Base-by-base conservation (phyloP, 2,797 vertebrate genomes). In the Sciaenops ocellatus region DNA sequence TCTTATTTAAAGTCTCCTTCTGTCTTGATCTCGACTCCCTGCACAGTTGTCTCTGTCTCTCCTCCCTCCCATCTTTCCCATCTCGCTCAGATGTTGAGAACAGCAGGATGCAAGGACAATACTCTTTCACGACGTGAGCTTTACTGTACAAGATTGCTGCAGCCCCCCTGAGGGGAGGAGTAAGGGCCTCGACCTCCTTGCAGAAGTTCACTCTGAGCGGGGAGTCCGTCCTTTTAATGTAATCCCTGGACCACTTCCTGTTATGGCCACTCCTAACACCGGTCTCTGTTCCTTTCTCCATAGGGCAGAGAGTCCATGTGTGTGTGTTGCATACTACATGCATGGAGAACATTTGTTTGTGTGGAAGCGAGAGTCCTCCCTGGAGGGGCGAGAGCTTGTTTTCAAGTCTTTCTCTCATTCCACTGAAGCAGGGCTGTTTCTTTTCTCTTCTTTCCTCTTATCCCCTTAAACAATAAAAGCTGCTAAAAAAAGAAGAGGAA, bases 261-360 rank as follows among this genome's bases (percentile, higher is more conserved):
- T 83, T 83, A 76, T 77, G 85, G 80, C 71, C 71, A 86, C 85
- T 78, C 83, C 83, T 24, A 76, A 85, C 76, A 48, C 82, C 71
- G 26, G 85, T 38, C 66, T 56, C 41, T 47, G 56, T 85, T 85
- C 73, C 78, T 68, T 30, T 79, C 63, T 60, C 48, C 11, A 48
- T 12, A 55, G 76, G 56, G 57, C 70, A 78, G 12, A 3, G 69
- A 24, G 65, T 64, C 30, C n/a, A 4, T 57, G 52, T 51, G 73
- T 67, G 60, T 67, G 70, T 51, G 48, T 24, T 65, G 59, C 18
- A 13, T n/a, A 26, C 16, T 26, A 6, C 62, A 61, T 50, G 52
- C 47, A 44, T 57, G n/a, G 52, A 55, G 52, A 76, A 56, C 48
- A 24, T 71, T 28, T 76, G 38, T 47, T 9, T 60, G 74, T 51